phyloP scores from a whole-genome alignment of 2,797 vertebrate genomes.

The Xenopus petersii region DNA sequence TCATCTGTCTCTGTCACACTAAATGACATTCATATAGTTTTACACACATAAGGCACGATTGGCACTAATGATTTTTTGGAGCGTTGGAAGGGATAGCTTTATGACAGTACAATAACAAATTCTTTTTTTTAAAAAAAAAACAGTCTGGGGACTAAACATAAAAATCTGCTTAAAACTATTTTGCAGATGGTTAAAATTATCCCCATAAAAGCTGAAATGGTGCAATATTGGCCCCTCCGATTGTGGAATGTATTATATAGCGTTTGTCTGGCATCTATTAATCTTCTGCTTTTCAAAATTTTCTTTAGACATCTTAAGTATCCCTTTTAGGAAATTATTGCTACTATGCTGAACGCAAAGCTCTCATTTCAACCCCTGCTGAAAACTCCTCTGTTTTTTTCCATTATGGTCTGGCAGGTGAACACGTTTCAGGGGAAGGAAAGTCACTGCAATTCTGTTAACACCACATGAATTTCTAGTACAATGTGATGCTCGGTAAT shows the following conservation, averaged over 20 bases:
- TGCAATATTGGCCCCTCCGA: neutral
- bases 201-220: neutral
- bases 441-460: neutral
- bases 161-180: constrained; percentile 4
- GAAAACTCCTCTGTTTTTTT: neutral
- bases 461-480: neutral
- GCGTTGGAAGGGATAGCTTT: neutral
- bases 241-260: neutral
- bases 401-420: constrained; percentile 31
- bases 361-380: neutral
- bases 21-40: neutral
- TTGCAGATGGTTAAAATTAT: constrained; percentile 6
- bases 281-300: neutral
- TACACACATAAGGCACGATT: neutral
- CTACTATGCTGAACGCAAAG: neutral
- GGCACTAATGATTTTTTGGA: neutral
- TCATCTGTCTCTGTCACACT: neutral
- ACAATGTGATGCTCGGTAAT: neutral
- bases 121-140: neutral
- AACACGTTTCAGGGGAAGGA: constrained; percentile 14
- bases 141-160: neutral
- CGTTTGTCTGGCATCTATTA: constrained; percentile 26
- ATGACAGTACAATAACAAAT: neutral
- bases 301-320: constrained; percentile 16
- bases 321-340: constrained; percentile 1